Base-by-base conservation (phyloP, 1,140 invertebrate genomes). In the Drosophila ficusphila region DNA sequence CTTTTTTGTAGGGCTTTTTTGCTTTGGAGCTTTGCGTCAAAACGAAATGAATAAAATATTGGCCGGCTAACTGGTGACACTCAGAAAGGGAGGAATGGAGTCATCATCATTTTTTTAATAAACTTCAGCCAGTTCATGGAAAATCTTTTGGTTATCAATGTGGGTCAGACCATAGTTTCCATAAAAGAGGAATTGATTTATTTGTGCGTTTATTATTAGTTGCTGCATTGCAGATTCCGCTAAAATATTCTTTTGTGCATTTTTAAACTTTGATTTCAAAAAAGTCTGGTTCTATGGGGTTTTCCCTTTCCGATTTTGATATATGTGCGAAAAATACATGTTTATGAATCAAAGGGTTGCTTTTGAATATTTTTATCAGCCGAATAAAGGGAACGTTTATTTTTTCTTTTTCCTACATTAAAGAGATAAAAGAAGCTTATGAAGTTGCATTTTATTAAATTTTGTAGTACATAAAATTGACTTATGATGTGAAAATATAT, bases 1-100 rank as follows among this genome's bases (percentile, higher is more conserved):
- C 38, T 47, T 4, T 51, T 69, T 58, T 69, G 21, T 33, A 19
- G 29, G 12, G n/a, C 1, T 27, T 73, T 74, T 73, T 62, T 57
- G 65, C 69, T 74, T 73, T 62, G 53, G 65, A 23, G 52, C 51
- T 54, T 60, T 53, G 27, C 60, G 39, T 64, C 61, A 76, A 85
- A 86, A 70, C 52, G 54, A 79, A 85, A 86, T 85, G 81, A 85
- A 85, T 85, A 85, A 85, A 85, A 85, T 88, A 85, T 85, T 76
- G 86, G 76, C 25, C 53, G 46, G 46, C 33, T 57, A 52, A 64
- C 51, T 23, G 53, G 57, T 39, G 71, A 64, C 52, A 64, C 31
- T 51, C 23, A 18, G 56, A 62, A 62, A 12, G 27, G 18, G 44
- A 1, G 42, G 34, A 19, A 11, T 11, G n/a, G n/a, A n/a, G 34